A percentile compares a stretch with the other conserved stretches of the same genome.
These are phyloP conservation scores for Caerostris extrusa DNA, from an alignment of 1,140 invertebrate genomes.

Conservation along the genomic window DNA sequence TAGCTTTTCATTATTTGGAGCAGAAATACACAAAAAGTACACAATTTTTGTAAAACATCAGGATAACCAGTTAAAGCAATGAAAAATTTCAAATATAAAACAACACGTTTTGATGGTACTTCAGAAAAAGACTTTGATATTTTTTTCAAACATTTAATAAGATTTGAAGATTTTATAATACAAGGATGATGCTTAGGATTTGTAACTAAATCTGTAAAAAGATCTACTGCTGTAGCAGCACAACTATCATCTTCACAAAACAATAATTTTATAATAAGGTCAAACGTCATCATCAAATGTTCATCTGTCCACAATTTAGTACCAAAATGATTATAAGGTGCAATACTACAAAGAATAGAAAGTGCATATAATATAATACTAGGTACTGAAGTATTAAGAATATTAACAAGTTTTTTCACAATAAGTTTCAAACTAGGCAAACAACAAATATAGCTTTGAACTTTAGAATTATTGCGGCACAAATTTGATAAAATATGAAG, in stretches of 20 bases:
- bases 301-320: slow-evolving; percentile 67
- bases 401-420: slow-evolving; percentile 48
- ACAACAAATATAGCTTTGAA: slow-evolving; percentile 52
- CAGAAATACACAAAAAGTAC: slow-evolving; percentile 34
- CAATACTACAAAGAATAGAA: slow-evolving; percentile 54
- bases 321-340: slow-evolving; percentile 43
- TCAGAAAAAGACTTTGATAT: slow-evolving; percentile 21
- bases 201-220: slow-evolving; percentile 58
- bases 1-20: background rate
- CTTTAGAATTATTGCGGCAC: slow-evolving; percentile 53
- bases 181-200: background rate
- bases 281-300: slow-evolving; percentile 64
- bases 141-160: slow-evolving; percentile 15
- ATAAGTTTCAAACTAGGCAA: slow-evolving; percentile 53
- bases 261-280: slow-evolving; percentile 49
- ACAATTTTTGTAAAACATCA: slow-evolving; percentile 20
- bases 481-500: slow-evolving; percentile 63
- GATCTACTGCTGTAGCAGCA: slow-evolving; percentile 58
- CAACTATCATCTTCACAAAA: slow-evolving; percentile 46
- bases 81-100: slow-evolving; percentile 62
- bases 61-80: background rate
- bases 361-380: slow-evolving; percentile 52
- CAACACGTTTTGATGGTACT: background rate
- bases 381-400: slow-evolving; percentile 10
- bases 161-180: slow-evolving; percentile 1